Evolutionary conservation across 2,888 invertebrate species (phyloP).

Genomic region (Anthoptus insignis): DNA sequence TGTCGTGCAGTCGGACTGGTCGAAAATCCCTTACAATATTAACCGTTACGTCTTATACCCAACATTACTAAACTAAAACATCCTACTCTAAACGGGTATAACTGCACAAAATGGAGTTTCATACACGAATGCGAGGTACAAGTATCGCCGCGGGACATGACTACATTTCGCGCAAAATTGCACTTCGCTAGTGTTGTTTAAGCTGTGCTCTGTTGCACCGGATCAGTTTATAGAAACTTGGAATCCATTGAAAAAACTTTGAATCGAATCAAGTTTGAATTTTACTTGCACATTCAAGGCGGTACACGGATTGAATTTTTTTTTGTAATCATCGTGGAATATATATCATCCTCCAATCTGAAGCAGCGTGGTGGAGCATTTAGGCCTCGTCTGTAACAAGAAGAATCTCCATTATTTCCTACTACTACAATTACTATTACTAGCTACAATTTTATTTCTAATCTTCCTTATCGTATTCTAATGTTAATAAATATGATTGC

Average conservation of each 20-base stretch:
- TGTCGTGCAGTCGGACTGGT: too few species aligned
- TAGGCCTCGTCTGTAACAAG: too few species aligned
- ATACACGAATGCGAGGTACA: slow-evolving; percentile 29
- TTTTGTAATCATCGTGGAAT: slow-evolving; percentile 3
- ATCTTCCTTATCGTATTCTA: too few species aligned
- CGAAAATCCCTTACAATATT: slow-evolving; percentile 1
- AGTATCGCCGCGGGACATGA: slow-evolving; percentile 35
- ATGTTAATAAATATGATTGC: too few species aligned
- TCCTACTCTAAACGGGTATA: slow-evolving; percentile 21
- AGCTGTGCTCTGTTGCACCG: slow-evolving; percentile 18
- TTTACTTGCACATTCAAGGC: slow-evolving; percentile 1
- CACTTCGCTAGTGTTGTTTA: slow-evolving; percentile 30
- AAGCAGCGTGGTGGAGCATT: too few species aligned
- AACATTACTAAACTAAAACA: slow-evolving; percentile 17
- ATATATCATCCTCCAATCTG: too few species aligned
- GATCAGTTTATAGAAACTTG: slow-evolving; percentile 25
- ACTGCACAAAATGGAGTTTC: slow-evolving; percentile 33
- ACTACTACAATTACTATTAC: too few species aligned
- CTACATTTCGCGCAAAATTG: slow-evolving; percentile 28
- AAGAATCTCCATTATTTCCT: too few species aligned
- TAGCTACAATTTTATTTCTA: too few species aligned
- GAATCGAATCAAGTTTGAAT: slow-evolving; percentile 9
- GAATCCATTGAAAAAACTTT: slow-evolving; percentile 15
- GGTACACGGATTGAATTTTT: not conserved
- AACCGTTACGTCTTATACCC: not conserved